phyloP scores from a whole-genome alignment of 1,140 invertebrate genomes.

The Cataglyphis hispanica region DNA sequence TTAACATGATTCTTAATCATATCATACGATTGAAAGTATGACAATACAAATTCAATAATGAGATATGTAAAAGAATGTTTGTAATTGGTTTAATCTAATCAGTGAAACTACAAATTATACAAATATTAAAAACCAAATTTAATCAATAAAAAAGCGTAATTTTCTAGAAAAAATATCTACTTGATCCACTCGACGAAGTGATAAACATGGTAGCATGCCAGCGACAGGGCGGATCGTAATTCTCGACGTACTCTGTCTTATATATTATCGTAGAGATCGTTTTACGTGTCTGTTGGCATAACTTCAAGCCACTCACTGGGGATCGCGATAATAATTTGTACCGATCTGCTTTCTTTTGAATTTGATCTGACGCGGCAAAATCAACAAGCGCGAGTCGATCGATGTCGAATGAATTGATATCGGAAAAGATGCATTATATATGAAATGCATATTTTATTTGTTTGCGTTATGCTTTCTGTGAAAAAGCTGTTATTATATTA shows the following conservation, averaged over 20 bases:
- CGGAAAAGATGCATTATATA: constrained; percentile 6
- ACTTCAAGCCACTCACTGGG: constrained; percentile 19
- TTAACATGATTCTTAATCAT: background rate
- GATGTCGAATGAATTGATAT: background rate
- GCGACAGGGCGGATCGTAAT: constrained; percentile 70
- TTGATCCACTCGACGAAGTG: constrained; percentile 56
- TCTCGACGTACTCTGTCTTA: constrained; percentile 62
- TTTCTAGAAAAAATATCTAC: constrained; percentile 26
- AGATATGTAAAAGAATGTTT: no score
- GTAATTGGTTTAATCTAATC: background rate
- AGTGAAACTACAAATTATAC: no score
- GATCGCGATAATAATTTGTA: constrained; percentile 42
- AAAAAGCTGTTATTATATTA: background rate
- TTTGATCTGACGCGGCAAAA: constrained; percentile 5
- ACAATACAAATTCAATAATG: no score
- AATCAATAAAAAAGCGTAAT: constrained; percentile 1
- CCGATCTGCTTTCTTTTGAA: constrained; percentile 29
- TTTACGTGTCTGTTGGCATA: background rate
- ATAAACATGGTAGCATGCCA: constrained; percentile 68
- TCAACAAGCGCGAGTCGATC: constrained; percentile 23
- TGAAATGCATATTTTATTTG: constrained; percentile 23
- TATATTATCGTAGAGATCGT: constrained; percentile 55
- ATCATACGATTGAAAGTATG: background rate
- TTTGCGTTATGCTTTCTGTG: background rate
- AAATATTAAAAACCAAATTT: no score